Evolutionary conservation across 1,140 invertebrate species (phyloP), one percentile per base, ranked within the genome.

Genomic region (Venustaconcha ellipsiformis): DNA sequence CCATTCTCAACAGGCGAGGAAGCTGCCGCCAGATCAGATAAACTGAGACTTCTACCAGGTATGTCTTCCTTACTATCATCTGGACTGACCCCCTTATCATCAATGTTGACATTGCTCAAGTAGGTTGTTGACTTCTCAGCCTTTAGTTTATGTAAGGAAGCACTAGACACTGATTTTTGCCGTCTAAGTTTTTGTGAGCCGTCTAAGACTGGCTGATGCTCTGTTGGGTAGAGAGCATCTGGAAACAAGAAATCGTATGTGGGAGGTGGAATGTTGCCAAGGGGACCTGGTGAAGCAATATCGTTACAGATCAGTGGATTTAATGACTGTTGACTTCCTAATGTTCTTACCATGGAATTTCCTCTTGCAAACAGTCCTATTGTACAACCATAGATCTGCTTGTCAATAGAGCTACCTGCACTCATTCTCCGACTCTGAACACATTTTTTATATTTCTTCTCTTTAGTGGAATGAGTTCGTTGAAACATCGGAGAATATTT

Each of bases 31-130:
- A 84, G 69, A 65, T 84, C 83, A 18, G 78, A 77, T 77, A 84
- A 55, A 67, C 83, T 84, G n/a, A 81, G 60, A 69, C 81, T 84
- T 14, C 78, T 68, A 18, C 75, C 81, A 71, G 63, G 67, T 15
- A 77, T 20, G n/a, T 72, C 78, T 30, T 78, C 80, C 68, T 65
- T 74, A 59, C 57, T 20, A 68, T 30, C 65, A 56, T 23, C 23
- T 57, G 18, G 20, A 18, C 62, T 58, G 48, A 60, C 23, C 14
- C 57, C n/a, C 18, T 14, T n/a, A 57, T 18, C 2, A 2, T 56
- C 20, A 1, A 68, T 14, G 17, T 67, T 67, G 20, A 67, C 30
- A 20, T 30, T 13, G 65, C 18, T 1, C 13, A 67, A 26, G n/a
- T 20, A 20, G 11, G 13, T 13, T 26, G 26, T 17, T 63, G n/a